These are phyloP conservation scores for Tubulanus polymorphus DNA, from an alignment of 2,888 invertebrate genomes.

Conservation along the genomic window DNA sequence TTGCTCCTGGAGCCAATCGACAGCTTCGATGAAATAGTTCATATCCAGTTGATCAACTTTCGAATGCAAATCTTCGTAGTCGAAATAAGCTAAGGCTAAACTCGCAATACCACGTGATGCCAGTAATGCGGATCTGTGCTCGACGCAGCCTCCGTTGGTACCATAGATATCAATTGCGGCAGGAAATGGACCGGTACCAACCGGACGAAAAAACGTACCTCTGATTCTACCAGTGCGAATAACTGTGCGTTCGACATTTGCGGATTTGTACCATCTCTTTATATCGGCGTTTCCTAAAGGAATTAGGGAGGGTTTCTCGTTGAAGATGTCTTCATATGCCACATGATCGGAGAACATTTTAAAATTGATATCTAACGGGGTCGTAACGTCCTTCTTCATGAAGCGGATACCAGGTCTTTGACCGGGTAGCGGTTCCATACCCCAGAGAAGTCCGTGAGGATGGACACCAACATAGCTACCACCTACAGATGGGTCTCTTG, in stretches of 20 bases:
- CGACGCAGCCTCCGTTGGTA: conserved; percentile 34
- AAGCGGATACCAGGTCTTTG: conserved; percentile 24
- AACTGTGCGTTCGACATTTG: conserved; percentile 23
- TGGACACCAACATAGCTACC: conserved; percentile 29
- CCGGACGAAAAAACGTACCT: conserved; percentile 32
- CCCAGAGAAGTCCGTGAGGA: conserved; percentile 38
- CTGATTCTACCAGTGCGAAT: conserved; percentile 26
- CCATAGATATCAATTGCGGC: conserved; percentile 45
- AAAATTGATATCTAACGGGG: conserved; percentile 23
- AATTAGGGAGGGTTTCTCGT: too few species aligned
- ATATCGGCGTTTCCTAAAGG: conserved; percentile 14
- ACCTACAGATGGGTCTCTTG: conserved; percentile 2
- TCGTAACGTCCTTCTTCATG: conserved; percentile 26
- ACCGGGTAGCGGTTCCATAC: conserved; percentile 26
- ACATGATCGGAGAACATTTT: conserved; percentile 21
- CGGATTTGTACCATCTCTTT: conserved; percentile 25
- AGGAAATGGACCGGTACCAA: conserved; percentile 34
- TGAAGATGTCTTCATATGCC: neutral
- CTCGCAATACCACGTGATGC: conserved; percentile 36
- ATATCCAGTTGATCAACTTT: conserved; percentile 13
- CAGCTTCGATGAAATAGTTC: conserved; percentile 29
- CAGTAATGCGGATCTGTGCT: conserved; percentile 35
- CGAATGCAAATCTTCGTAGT: conserved; percentile 25
- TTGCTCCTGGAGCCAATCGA: conserved; percentile 24
- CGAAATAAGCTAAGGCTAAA: conserved; percentile 34